phyloP scores from a whole-genome alignment of 2,888 invertebrate genomes.

The Automeris io region DNA sequence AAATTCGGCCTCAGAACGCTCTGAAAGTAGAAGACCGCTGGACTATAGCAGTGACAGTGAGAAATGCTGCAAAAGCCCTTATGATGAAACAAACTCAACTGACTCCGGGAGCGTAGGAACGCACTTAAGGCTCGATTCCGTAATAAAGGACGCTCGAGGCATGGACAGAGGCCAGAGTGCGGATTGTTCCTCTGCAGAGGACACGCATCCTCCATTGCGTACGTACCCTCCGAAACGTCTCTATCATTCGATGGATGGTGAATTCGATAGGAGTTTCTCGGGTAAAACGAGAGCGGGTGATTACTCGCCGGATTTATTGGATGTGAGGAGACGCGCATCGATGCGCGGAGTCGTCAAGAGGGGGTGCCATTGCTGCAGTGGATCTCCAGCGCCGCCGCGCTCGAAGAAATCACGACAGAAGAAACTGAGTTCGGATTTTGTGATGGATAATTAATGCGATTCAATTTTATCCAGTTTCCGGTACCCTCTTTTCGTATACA shows the following conservation, averaged over 20 bases:
- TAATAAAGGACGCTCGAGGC: slow-evolving; percentile 61
- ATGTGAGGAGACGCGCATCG: slow-evolving; percentile 50
- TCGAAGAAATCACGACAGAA: slow-evolving; percentile 60
- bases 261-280: slow-evolving; percentile 56
- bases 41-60: slow-evolving; percentile 70
- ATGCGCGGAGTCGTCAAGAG: slow-evolving; percentile 78
- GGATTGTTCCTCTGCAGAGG: slow-evolving; percentile 51
- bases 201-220: slow-evolving; percentile 50
- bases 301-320: slow-evolving; percentile 33
- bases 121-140: slow-evolving; percentile 62
- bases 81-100: slow-evolving; percentile 61
- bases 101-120: slow-evolving; percentile 58
- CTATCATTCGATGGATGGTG: slow-evolving; percentile 32
- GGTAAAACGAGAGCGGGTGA: slow-evolving; percentile 54
- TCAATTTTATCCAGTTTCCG: not conserved
- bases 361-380: slow-evolving; percentile 79
- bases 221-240: slow-evolving; percentile 55
- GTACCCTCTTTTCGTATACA: no score
- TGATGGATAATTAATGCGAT: slow-evolving; percentile 19
- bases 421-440: slow-evolving; percentile 47
- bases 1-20: slow-evolving; percentile 54
- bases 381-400: slow-evolving; percentile 70
- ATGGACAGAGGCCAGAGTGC: slow-evolving; percentile 43
- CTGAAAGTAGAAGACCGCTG: slow-evolving; percentile 44
- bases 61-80: slow-evolving; percentile 67